Base-by-base conservation (phyloP, 2,888 invertebrate species). In the Hirtodrosophila trivittata region DNA sequence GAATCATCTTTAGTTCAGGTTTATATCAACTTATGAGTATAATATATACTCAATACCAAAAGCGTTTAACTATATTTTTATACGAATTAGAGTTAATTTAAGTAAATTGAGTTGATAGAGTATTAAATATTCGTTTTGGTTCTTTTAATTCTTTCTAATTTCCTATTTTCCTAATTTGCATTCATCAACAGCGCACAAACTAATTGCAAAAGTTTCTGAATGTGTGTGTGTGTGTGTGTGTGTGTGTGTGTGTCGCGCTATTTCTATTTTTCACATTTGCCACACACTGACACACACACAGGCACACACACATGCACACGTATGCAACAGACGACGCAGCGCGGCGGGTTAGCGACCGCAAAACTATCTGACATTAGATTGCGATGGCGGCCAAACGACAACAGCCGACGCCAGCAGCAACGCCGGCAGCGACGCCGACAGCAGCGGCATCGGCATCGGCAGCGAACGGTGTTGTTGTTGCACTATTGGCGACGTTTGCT, bases 291-390 rank as follows among this genome's bases (percentile, higher is more conserved):
- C 62, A 41, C 60, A 47, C 43, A 43, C 39, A 32, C 55, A 33
- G 50, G 51, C 51, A 41, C 51, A 47, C 57, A 59, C 50, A 43
- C 35, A 49, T 26, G 30, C 50, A 43, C 16, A 39, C 30, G 28
- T 38, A 69, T 51, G 39, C 35, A n/a, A 32, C 16, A 18, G 35
- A 41, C 43, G 64, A 13, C 45, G 63, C 62, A 58, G 69, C 76
- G 63, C 64, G 77, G 77, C 83, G 89, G 89, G 89, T 89, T 89
- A 89, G 89, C 90, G 89, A 90, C 89, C 90, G 90, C 90, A 90
- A 89, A 89, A 89, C 89, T 89, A 89, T 89, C 89, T 89, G 89
- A 89, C 89, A 89, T 90, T 89, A 89, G 89, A 90, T 89, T 89
- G 89, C 84, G 89, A 89, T 89, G 88, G 88, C 89, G 89, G 88